These are phyloP conservation scores for Alentia gelatinosa DNA, from an alignment of 2,888 invertebrate species.

Conservation along the genomic window DNA sequence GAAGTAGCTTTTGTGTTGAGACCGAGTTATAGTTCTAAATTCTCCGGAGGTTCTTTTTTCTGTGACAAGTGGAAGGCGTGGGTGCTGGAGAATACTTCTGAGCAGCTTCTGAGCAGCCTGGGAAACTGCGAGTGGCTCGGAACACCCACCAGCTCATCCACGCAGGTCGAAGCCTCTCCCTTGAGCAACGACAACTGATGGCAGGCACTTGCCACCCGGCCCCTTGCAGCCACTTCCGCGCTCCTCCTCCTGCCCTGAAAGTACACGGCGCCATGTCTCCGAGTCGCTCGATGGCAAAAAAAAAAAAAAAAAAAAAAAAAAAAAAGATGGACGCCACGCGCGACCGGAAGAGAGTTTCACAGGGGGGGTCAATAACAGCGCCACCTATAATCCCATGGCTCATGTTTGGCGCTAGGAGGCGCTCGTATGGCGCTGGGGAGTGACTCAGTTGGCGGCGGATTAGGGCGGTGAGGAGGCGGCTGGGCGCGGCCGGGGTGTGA, in stretches of 20 bases:
- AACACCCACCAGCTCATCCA: too few relatives aligned
- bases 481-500: neutral
- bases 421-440: neutral
- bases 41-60: too few relatives aligned
- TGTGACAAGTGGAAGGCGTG: too few relatives aligned
- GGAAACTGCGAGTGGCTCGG: too few relatives aligned
- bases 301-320: too few relatives aligned
- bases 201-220: neutral
- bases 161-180: too few relatives aligned
- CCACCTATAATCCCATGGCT: slow-evolving; percentile 15
- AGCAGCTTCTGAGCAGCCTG: too few relatives aligned
- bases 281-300: neutral
- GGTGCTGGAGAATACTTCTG: too few relatives aligned
- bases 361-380: slow-evolving; percentile 30
- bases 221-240: neutral
- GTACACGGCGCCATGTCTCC: neutral
- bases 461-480: neutral
- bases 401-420: slow-evolving; percentile 8
- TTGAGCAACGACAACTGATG: neutral
- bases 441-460: neutral
- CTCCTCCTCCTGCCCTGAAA: slow-evolving; percentile 4
- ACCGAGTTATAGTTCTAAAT: too few relatives aligned
- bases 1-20: too few relatives aligned
- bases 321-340: neutral
- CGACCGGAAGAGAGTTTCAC: slow-evolving; percentile 6